Evolutionary conservation across 2,113 vertebrate genomes (phyloP).

Genomic region (Callaeas wilsoni): DNA sequence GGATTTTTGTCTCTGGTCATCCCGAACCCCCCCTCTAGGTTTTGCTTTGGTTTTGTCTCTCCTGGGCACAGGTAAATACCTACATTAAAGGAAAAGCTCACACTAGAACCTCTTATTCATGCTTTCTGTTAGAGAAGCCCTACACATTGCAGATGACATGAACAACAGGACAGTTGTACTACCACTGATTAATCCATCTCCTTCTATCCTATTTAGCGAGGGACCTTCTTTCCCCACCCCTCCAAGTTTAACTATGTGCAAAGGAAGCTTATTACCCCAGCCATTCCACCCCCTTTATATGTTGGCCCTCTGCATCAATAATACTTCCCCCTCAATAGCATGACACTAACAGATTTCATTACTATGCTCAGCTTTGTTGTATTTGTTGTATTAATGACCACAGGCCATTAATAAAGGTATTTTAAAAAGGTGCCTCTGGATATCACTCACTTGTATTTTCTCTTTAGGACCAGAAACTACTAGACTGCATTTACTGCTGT

Average conservation of each 20-base stretch:
- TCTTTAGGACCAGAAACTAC: not conserved
- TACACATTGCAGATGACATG: not conserved
- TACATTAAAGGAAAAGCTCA: not conserved
- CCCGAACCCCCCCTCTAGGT: not conserved
- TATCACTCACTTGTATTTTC: not conserved
- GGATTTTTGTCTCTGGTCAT: not conserved
- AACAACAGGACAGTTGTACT: not conserved
- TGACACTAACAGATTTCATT: not conserved
- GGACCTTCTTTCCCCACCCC: not conserved
- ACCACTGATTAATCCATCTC: not conserved
- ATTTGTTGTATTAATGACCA: no score
- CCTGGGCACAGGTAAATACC: not conserved
- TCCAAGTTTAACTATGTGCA: not conserved
- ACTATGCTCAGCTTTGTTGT: not conserved
- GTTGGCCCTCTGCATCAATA: not conserved
- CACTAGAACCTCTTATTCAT: not conserved
- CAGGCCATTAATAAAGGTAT: not conserved
- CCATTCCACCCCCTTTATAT: not conserved
- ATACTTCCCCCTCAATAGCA: not conserved
- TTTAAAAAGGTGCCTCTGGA: not conserved
- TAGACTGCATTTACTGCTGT: not conserved
- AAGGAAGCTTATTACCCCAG: not conserved
- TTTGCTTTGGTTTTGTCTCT: not conserved
- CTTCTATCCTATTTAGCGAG: not conserved
- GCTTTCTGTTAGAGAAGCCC: not conserved